Conservation (phyloP, 2,113 vertebrate species). For the Ivindomyrus marchei region DNA sequence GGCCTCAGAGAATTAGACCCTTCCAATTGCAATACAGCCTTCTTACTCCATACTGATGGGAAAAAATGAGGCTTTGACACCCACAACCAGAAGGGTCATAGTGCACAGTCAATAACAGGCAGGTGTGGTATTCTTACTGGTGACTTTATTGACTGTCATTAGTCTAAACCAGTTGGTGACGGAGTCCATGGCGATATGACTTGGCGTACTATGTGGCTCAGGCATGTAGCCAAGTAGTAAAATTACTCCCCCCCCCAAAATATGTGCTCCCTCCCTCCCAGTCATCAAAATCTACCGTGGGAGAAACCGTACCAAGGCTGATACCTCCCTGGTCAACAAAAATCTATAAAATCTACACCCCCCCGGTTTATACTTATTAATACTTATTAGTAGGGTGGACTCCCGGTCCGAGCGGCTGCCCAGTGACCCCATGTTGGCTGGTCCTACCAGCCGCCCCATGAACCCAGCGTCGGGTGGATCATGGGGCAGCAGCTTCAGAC, state of each 20-base stretch:
- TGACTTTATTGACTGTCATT: neutral
- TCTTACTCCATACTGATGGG: neutral
- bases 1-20: neutral
- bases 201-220: neutral
- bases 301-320: neutral
- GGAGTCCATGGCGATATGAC: neutral
- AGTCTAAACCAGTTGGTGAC: neutral
- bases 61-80: neutral
- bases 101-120: neutral
- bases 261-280: neutral
- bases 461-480: too few relatives aligned
- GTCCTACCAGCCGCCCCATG: neutral
- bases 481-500: conserved; percentile 22
- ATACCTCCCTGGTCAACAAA: neutral
- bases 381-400: neutral
- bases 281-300: neutral
- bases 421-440: too few relatives aligned
- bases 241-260: neutral
- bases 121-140: neutral
- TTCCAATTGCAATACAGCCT: neutral
- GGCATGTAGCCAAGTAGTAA: neutral
- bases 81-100: neutral
- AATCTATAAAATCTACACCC: neutral
- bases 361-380: neutral
- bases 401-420: too few relatives aligned